Evolutionary conservation across 2,888 invertebrate genomes (phyloP).

Genomic region (Mythimna impura): DNA sequence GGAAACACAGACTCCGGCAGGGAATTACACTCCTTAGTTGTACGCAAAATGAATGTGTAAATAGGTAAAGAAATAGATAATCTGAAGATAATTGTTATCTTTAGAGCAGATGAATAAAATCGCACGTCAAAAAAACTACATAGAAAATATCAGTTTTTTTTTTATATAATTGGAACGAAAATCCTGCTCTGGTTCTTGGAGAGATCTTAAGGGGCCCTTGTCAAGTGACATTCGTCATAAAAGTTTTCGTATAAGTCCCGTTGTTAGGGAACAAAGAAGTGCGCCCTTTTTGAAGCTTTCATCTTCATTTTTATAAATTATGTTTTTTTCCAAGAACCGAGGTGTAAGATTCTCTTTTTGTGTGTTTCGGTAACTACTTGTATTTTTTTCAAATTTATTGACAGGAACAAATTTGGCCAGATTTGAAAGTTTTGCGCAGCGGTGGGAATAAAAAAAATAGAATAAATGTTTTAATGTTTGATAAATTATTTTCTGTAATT

Average conservation of each 20-base stretch:
- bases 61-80: neutral
- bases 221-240: slow-evolving; percentile 52
- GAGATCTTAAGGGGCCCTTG: neutral
- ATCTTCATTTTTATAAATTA: neutral
- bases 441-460: too few relatives aligned
- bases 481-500: too few relatives aligned
- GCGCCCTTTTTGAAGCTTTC: slow-evolving; percentile 6
- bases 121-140: neutral
- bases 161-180: slow-evolving; percentile 18
- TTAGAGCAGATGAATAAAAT: neutral
- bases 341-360: too few relatives aligned
- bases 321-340: neutral
- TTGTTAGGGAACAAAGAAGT: neutral
- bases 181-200: neutral
- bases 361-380: too few relatives aligned
- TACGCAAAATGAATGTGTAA: too few relatives aligned
- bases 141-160: neutral
- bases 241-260: slow-evolving; percentile 37
- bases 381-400: too few relatives aligned
- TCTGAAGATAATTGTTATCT: neutral
- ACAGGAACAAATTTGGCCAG: too few relatives aligned
- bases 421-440: too few relatives aligned
- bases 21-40: too few relatives aligned
- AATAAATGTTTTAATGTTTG: too few relatives aligned
- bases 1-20: too few relatives aligned